Base-by-base conservation (phyloP, 2,797 vertebrate species). In the Peromyscus melanophrys region DNA sequence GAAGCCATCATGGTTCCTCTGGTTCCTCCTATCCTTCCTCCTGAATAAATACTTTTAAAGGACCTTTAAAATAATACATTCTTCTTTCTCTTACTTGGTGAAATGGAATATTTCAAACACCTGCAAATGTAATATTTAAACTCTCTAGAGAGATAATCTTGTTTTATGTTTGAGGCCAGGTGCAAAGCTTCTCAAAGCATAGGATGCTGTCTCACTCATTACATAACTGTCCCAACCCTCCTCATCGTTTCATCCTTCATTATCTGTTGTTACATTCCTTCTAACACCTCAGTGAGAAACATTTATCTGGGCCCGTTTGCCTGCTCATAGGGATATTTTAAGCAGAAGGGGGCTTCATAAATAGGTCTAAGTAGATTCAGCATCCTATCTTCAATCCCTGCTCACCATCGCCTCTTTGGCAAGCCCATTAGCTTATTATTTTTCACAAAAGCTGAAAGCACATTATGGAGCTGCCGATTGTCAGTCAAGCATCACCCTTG, bases 351-450 rank as follows among this genome's bases (percentile, higher is more conserved):
- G 4, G 25, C 34, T 93, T 90, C 75, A 4, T 12, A n/a, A 87
- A 92, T 76, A 73, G n/a, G 57, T 57, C 78, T 85, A 93, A 94
- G 90, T 93, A 96, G 96, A 96, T 90, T 94, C 83, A 95, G 40
- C 82, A 57, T 67, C 27, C 29, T 69, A 93, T 85, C 93, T 63
- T 96, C 95, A 97, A 93, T 76, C 77, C 88, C 63, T 55, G 46
- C 97, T 96, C 0, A 14, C 57, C 86, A 95, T 97, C 93, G 96
- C 93, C 96, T 90, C 89, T 97, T 96, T 95, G 69, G 84, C 97
- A 97, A 98, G 69, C 82, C 98, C 96, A 98, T 97, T 90, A 55
- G 57, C 69, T 95, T 91, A 94, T 94, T 98, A 97, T 96, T 97
- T 98, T 97, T 92, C 94, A 63, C 88, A 92, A 96, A 95, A 95